Evolutionary conservation across 1,140 invertebrate genomes (phyloP), one percentile per base, ranked within the genome.

Genomic region (Notospermus geniculatus): DNA sequence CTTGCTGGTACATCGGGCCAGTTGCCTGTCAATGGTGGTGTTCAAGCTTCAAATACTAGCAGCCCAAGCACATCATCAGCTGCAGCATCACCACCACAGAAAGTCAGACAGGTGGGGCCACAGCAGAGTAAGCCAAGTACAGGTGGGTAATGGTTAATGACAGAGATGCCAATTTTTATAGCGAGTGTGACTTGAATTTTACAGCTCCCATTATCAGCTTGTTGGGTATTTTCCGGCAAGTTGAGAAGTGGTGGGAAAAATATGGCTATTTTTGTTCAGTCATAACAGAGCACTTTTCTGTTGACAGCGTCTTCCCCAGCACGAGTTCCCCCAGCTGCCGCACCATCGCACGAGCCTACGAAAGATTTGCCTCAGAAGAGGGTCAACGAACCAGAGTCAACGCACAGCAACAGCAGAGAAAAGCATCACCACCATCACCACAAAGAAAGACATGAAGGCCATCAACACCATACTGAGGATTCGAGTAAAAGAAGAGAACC

Each of bases 281-380:
- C 15, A 36, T 36, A 15, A 36, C 32, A 36, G 32, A 36, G 32
- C 4, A 36, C 15, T 36, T 4, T 36, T 36, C 32, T 36, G 5
- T 36, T 62, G 59, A 19, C 63, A 72, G 73, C 69, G 22, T 54
- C 68, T 28, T 73, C 70, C 15, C 71, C 71, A 59, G 70, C 73
- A 45, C 73, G 70, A 43, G 71, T 69, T 27, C 15, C 29, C 11
- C 29, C 29, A 55, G 25, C 23, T 27, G 5, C n/a, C n/a, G n/a
- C 54, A 9, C 29, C 29, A 55, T 5, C 9, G n/a, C 54, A 27
- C 5, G 29, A 55, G 25, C 54, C 54, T 7, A 7, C 54, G 2
- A 17, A 30, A 19, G n/a, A n/a, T 5, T 5, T 19, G 54, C 23
- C 7, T 17, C 19, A 7, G 29, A 28, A 19, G 11, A 7, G n/a